Evolutionary conservation across 2,113 vertebrate genomes (phyloP), one percentile per base, ranked within the genome.

Genomic region (Pachycephala philippinensis): DNA sequence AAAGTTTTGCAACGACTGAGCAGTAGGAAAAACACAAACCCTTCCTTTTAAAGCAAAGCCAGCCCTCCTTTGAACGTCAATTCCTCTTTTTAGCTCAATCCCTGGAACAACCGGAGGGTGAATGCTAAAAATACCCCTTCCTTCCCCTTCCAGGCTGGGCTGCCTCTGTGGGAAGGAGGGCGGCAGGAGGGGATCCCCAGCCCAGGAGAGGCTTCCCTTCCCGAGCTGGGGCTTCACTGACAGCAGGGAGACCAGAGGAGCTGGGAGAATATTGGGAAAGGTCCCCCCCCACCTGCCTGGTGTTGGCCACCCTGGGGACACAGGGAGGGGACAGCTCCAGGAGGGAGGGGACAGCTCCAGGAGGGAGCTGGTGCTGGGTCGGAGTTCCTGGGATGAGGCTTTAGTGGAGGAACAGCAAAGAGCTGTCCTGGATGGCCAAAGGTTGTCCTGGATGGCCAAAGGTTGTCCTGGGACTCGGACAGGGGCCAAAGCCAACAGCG

Each of bases 11-110:
- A 63, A 77, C 31, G 75, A 47, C 22, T 1, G 16, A 77, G 37
- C 4, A 61, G 66, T 0, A 61, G 37, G 37, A 23, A 16, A 28
- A 28, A 15, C 47, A 35, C 9, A 39, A 81, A 17, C 6, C 23
- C 40, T 95, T 96, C 93, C 93, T 93, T 95, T 85, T 96, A 93
- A 88, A 95, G 82, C 82, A 37, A 83, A 93, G 50, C 16, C 44
- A 49, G 47, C 31, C 54, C 59, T 85, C 53, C 11, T 4, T 30
- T 44, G 42, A 78, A 72, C 28, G 42, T 69, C 78, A 95, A 37
- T 94, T 97, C 92, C 79, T 86, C 95, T 86, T 97, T 71, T 84
- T 33, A 40, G 54, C 85, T 82, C 80, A 50, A 82, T 83, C 92
- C 87, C 66, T 74, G 79, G 84, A 85, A 77, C 26, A 20, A 69